Percentiles rank a stretch among this genome's conserved stretches.
phyloP scores from a whole-genome alignment of 1,140 invertebrate genomes.

The Drosophila trapezifrons region DNA sequence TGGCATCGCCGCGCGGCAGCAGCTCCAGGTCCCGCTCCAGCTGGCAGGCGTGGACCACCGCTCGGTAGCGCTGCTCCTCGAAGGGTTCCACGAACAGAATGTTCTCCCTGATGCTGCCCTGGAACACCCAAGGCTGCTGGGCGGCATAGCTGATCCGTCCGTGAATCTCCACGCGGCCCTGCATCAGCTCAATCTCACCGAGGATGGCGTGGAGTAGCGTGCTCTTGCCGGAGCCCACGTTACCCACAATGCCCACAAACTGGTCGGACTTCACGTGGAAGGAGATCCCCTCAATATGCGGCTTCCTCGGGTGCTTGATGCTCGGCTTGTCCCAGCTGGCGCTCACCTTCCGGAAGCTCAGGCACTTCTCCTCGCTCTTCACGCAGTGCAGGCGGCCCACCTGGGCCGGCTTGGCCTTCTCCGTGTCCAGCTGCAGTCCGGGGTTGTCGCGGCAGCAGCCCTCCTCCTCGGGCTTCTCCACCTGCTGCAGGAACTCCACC shows the following conservation, averaged over 20 bases:
- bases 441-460: conserved; percentile 54
- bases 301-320: conserved; percentile 29
- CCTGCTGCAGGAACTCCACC: conserved; percentile 85
- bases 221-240: conserved; percentile 92
- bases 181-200: conserved; percentile 87
- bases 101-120: conserved; percentile 89
- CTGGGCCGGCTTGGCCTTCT: conserved; percentile 2
- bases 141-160: conserved; percentile 91
- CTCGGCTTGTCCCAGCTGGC: conserved; percentile 84
- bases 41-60: conserved; percentile 87
- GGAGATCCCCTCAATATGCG: conserved; percentile 85
- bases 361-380: conserved; percentile 69
- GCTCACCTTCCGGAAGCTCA: conserved; percentile 74
- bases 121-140: conserved; percentile 90
- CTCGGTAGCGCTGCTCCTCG: conserved; percentile 86
- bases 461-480: conserved; percentile 47
- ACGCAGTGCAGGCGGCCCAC: conserved; percentile 53
- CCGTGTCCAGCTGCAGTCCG: conserved; percentile 32
- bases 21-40: conserved; percentile 87
- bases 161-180: conserved; percentile 86
- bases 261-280: conserved; percentile 84
- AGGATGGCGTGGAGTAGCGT: conserved; percentile 89
- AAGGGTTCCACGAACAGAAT: conserved; percentile 91
- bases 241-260: conserved; percentile 89
- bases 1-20: conserved; percentile 88